Percentiles rank a stretch among this genome's conserved stretches.
Evolutionary conservation across 2,888 invertebrate genomes (phyloP).

Genomic region (Gymnosoma rotundatum): DNA sequence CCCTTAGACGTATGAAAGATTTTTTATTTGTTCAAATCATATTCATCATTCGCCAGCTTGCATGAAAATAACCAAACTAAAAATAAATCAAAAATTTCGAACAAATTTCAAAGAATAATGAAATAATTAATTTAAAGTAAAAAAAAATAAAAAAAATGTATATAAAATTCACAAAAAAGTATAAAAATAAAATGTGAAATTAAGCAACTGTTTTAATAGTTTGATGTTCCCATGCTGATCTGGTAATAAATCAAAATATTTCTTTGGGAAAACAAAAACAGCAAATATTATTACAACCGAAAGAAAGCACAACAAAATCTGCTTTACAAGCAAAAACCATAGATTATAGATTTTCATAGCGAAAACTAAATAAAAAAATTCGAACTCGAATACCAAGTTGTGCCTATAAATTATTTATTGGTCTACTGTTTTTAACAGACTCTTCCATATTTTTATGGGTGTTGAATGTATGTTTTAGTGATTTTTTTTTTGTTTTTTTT

Average conservation of each 20-base stretch:
- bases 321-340: not conserved
- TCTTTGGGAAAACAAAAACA: not conserved
- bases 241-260: slow-evolving; percentile 53
- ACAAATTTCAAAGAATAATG: slow-evolving; percentile 35
- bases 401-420: slow-evolving; percentile 66
- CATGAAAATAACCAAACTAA: not conserved
- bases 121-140: slow-evolving; percentile 61
- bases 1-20: slow-evolving; percentile 51
- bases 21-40: slow-evolving; percentile 16
- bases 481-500: too few relatives aligned
- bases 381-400: slow-evolving; percentile 29
- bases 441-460: slow-evolving; percentile 30
- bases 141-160: slow-evolving; percentile 24
- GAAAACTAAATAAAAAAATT: not conserved
- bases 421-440: slow-evolving; percentile 57
- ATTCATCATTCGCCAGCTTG: slow-evolving; percentile 60
- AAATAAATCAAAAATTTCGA: not conserved
- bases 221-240: not conserved
- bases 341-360: too few relatives aligned
- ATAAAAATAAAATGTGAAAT: slow-evolving; percentile 7
- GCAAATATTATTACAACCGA: not conserved
- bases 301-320: not conserved
- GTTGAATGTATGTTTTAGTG: not conserved
- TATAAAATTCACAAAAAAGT: not conserved
- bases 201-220: slow-evolving; percentile 43